These are phyloP conservation scores for Formicarius rufipectus DNA, from an alignment of 2,113 vertebrate species.

Conservation along the genomic window DNA sequence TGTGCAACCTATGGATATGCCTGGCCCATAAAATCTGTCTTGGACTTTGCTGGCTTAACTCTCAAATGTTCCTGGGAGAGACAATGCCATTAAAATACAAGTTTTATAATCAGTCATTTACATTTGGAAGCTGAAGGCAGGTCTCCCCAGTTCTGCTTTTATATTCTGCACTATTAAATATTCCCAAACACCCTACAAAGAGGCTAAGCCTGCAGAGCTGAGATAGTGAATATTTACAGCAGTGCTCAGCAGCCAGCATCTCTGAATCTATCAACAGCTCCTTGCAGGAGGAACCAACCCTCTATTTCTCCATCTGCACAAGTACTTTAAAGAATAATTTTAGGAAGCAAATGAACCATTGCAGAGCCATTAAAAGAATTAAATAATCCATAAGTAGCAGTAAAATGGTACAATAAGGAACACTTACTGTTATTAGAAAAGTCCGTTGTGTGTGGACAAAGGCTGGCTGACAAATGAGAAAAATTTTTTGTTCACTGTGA, in stretches of 20 bases:
- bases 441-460: not conserved
- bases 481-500: not conserved
- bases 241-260: not conserved
- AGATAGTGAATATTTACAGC: constrained; percentile 31
- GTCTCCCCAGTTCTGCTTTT: not conserved
- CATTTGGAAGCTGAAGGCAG: constrained; percentile 16
- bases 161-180: not conserved
- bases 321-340: constrained; percentile 24
- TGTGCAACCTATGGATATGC: not conserved
- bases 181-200: constrained; percentile 28
- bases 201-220: not conserved
- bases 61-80: not conserved
- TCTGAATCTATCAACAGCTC: constrained; percentile 13
- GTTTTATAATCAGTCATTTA: not conserved
- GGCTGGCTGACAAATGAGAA: constrained; percentile 9
- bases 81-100: not conserved
- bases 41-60: not conserved
- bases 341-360: constrained; percentile 23
- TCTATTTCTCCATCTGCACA: not conserved
- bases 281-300: constrained; percentile 1
- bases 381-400: constrained; percentile 34
- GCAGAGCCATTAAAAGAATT: constrained; percentile 24
- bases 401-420: constrained; percentile 7
- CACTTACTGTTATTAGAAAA: not conserved
- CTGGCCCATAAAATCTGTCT: not conserved